Evolutionary conservation across 2,113 vertebrate genomes (phyloP).

Genomic region (Meleagris gallopavo): DNA sequence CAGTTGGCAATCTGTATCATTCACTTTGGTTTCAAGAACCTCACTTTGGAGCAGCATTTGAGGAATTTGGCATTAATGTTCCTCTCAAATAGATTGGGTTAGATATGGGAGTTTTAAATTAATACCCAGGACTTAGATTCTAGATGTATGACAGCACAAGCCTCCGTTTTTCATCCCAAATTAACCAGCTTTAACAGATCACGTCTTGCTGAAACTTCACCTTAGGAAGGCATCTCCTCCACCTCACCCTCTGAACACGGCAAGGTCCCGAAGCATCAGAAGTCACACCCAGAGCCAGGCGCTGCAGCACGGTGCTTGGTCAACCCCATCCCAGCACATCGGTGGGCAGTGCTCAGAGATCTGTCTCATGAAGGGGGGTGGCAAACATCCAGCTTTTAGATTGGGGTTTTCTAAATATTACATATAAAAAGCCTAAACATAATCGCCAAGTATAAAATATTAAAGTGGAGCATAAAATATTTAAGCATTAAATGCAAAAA

Average conservation of each 20-base stretch:
- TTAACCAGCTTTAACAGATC: neutral
- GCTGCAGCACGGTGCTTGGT: too few species aligned
- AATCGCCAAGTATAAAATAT: neutral
- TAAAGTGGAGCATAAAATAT: neutral
- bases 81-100: neutral
- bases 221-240: neutral
- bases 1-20: neutral
- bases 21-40: neutral
- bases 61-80: neutral
- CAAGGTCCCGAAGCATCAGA: neutral
- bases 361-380: neutral
- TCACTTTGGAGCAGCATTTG: neutral
- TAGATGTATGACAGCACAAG: neutral
- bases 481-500: neutral
- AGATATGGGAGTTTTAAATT: neutral
- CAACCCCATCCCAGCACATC: neutral
- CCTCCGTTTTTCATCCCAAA: neutral
- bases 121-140: fast-evolving
- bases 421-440: neutral
- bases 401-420: neutral
- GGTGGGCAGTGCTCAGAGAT: neutral
- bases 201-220: neutral
- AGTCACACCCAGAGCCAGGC: too few species aligned
- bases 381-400: neutral
- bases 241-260: neutral